Evolutionary conservation across 2,797 vertebrate genomes (phyloP).

Genomic region (Gymnoscopelus braueri): DNA sequence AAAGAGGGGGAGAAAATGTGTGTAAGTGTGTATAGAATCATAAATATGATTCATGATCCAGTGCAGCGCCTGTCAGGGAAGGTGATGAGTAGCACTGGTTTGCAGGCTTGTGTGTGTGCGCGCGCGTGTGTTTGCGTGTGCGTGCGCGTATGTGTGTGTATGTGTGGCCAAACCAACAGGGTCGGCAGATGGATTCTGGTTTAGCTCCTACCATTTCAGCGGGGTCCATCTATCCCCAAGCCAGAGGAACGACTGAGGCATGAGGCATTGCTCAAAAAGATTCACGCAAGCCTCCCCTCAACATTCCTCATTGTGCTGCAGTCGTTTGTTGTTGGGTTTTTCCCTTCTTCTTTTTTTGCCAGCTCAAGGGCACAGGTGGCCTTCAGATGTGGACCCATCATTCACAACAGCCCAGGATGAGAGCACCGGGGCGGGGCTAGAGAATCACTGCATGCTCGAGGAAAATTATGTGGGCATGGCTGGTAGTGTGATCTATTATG

Average conservation of each 20-base stretch:
- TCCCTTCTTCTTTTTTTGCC: slow-evolving; percentile 26
- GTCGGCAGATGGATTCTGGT: slow-evolving; percentile 18
- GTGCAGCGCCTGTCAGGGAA: slow-evolving; percentile 24
- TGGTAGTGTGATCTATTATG: slow-evolving; percentile 44
- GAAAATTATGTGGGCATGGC: slow-evolving; percentile 47
- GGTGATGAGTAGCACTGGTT: slow-evolving; percentile 29
- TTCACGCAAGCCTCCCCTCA: slow-evolving; percentile 10
- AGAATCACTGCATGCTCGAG: slow-evolving; percentile 37
- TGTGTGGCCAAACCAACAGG: slow-evolving; percentile 27
- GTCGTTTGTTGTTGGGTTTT: slow-evolving; percentile 1
- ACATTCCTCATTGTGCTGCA: slow-evolving; percentile 47
- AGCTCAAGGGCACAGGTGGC: slow-evolving; percentile 68
- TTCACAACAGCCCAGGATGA: slow-evolving; percentile 49
- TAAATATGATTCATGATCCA: slow-evolving; percentile 45
- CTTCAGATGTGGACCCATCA: slow-evolving; percentile 60
- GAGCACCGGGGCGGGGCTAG: slow-evolving; percentile 11
- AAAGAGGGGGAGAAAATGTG: slow-evolving; percentile 30
- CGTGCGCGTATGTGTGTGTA: background rate
- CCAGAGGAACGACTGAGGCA: slow-evolving; percentile 8
- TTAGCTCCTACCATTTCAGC: background rate
- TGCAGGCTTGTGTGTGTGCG: background rate
- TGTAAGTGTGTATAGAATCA: slow-evolving; percentile 12
- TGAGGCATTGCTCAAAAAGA: slow-evolving; percentile 30
- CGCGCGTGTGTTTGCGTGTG: background rate
- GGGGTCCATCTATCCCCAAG: slow-evolving; percentile 33